Evolutionary conservation across 2,113 vertebrate species (phyloP), one percentile per base, ranked within the genome.

Genomic region (Urocolius indicus): DNA sequence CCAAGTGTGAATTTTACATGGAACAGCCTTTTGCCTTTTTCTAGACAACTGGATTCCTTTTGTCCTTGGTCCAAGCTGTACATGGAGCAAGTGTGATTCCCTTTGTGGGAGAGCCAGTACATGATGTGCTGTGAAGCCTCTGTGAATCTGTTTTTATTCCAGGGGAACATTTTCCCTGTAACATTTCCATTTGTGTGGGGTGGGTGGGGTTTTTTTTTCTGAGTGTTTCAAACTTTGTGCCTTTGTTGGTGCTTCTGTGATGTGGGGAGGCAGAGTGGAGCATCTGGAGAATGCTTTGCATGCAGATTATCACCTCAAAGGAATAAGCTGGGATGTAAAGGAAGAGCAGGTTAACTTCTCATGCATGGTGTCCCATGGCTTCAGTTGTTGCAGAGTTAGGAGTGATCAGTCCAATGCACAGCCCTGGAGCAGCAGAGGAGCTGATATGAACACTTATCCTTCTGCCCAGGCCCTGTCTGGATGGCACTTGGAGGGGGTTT

Each of bases 1-100:
- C 59, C 26, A 83, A 69, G 30, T 1, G 0, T 0, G 1, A 48
- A 46, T 69, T 85, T 65, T 84, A 49, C 2, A 0, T 13, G 54
- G 29, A 83, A 32, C 36, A 62, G 68, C 36, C 14, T 73, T 83
- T n/a, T n/a, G 68, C 36, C 14, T 73, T 92, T 75, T 86, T 69
- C 54, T 65, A 24, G 10, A 48, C 17, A 85, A 0, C 57, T 68
- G 49, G 24, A 9, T 54, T 83, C 34, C n/a, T 90, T 76, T 45
- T 57, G 22, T 57, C 41, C 45, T 20, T 61, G 49, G 22, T 32
- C 71, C 1, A 18, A 85, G 45, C 30, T 69, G 21, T 49, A 46
- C 16, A 5, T 49, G 65, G 49, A 69, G 17, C 29, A 80, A 62
- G 22, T 74, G 79, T 66, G n/a, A 45, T 65, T 69, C 78, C 43